Evolutionary conservation across 2,797 vertebrate genomes (phyloP), one percentile per base, ranked within the genome.

Genomic region (Streptopelia turtur): DNA sequence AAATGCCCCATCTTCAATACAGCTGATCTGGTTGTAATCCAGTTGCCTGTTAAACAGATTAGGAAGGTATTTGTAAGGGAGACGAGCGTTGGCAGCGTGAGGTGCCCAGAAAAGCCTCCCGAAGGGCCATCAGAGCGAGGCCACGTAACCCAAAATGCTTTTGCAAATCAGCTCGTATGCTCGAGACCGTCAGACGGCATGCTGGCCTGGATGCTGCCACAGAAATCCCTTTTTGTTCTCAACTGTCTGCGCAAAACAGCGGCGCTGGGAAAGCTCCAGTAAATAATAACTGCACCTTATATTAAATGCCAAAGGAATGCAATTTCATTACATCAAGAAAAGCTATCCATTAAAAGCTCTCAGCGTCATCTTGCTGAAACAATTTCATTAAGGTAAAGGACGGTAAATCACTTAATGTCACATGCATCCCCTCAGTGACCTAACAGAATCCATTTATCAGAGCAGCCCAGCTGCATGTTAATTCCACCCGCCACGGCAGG

Each of bases 1-100:
- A 92, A 99, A 99, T 1, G 99, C 98, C 97, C 99, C 99, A 92
- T 99, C 99, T 98, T 99, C 99, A 93, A 99, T 99, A 95, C 99
- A 99, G 98, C 98, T 99, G 98, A 99, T 99, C 98, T 99, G 99
- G 98, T 99, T 99, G 98, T 99, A 99, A 98, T 99, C 99, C 98
- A 99, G 98, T 97, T 99, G 99, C 98, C 99, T 99, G 98, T 98
- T 98, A 97, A 98, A 98, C 16, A 98, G 97, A 98, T 97, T 92
- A 98, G 90, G 95, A 95, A 95, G 95, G 89, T 90, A 87, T 86
- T 96, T 75, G 96, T 97, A 92, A 98, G 92, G 91, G 75, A 94
- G 83, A 90, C 7, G 92, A 60, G 63, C 6, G 20, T 45, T 78
- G 77, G 95, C 91, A 52, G 55, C 24, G 35, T 21, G 31, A 71